Evolutionary conservation across 2,888 invertebrate genomes (phyloP), one percentile per base, ranked within the genome.

Genomic region (Idaea biselata): DNA sequence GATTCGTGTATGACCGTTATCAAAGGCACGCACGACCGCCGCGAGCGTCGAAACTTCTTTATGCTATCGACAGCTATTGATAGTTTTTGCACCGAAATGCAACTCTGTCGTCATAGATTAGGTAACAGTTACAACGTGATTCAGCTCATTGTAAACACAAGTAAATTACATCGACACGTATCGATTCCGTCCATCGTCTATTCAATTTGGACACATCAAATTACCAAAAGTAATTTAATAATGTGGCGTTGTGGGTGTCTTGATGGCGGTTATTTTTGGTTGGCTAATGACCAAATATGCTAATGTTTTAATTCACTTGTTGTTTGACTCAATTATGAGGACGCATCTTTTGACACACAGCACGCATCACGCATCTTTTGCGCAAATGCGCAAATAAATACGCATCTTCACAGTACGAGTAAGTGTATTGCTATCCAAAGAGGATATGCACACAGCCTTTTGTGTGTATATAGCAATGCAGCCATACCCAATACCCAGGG

Each of bases 81-180:
- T 70, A 78, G 78, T 89, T 91, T 91, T 90, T 91, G 86, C 89
- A 88, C 75, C 79, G 73, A 84, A 85, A 85, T 90, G 89, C 89
- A 88, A 79, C 84, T 44, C 44, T 44, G 44, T 44, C 44, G 76
- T 78, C 77, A 76, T 76, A 76, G 79, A 71, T 73, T 72, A 64
- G 57, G 55, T 61, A 68, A 60, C 60, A 67, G 62, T 61, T 3
- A 57, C 54, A 53, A 16, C 70, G 74, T 89, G 89, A 90, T 75
- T 84, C 82, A 74, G 83, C 91, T 79, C 73, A 85, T 87, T 87
- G 84, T 85, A 82, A 84, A 87, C 86, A 87, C 83, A 85, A 79
- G 72, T 81, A 85, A 86, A 85, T 88, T 87, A 87, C 81, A 80
- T 74, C 78, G 79, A 61, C 69, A 84, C 77, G 83, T 83, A 81